A percentile compares a stretch with the other conserved stretches of the same genome.
Evolutionary conservation across 2,113 vertebrate species (phyloP).

Genomic region (Coptodon rendalli): DNA sequence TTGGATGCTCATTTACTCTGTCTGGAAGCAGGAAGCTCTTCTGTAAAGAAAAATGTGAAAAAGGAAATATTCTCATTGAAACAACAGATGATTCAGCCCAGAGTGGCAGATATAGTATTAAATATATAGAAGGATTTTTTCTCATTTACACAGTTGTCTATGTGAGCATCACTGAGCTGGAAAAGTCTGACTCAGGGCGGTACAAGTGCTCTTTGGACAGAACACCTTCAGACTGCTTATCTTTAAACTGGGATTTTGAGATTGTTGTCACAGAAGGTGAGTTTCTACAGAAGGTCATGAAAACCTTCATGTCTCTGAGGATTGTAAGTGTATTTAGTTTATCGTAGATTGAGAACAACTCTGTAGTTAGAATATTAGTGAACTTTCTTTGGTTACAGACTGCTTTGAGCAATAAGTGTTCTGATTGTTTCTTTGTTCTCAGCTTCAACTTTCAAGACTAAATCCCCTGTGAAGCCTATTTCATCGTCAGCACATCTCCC

Average conservation of each 20-base stretch:
- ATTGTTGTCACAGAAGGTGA: not conserved
- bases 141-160: not conserved
- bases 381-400: not conserved
- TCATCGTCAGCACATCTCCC: not conserved
- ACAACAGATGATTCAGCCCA: not conserved
- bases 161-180: not conserved
- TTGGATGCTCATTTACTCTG: not conserved
- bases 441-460: not conserved
- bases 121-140: not conserved
- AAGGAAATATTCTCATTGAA: not conserved
- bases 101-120: not conserved
- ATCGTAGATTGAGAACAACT: not conserved
- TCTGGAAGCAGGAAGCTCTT: not conserved
- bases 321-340: not conserved
- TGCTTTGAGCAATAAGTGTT: not conserved
- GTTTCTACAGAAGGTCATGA: not conserved
- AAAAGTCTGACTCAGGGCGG: not conserved
- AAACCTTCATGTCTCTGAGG: not conserved
- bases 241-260: not conserved
- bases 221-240: not conserved
- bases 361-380: not conserved
- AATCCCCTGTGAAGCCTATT: not conserved
- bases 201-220: not conserved
- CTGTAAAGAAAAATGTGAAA: not conserved
- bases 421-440: not conserved